These are phyloP conservation scores for Tarsius wallacei DNA, from an alignment of 2,797 vertebrate species.

Conservation along the genomic window DNA sequence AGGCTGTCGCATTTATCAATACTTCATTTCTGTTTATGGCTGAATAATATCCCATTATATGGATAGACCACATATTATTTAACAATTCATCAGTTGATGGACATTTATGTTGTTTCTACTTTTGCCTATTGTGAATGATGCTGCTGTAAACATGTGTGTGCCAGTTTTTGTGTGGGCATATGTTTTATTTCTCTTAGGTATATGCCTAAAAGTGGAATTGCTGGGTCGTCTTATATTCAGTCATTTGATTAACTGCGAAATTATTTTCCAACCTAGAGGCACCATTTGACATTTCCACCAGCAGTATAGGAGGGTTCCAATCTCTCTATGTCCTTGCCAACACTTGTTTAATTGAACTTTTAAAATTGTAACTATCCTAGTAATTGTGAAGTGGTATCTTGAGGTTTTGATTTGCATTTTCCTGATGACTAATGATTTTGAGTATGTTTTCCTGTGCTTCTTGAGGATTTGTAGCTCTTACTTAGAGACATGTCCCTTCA, in stretches of 20 bases:
- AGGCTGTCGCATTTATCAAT: background rate
- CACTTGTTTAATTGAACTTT: background rate
- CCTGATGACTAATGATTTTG: background rate
- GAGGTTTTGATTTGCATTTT: slow-evolving; percentile 6
- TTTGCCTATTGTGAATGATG: background rate
- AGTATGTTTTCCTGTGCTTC: background rate
- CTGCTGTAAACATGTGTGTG: background rate
- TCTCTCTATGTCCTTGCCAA: background rate
- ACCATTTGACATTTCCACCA: background rate
- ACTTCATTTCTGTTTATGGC: background rate
- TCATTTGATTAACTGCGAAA: slow-evolving; percentile 6
- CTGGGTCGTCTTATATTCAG: background rate
- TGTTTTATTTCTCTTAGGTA: background rate
- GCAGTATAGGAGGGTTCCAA: background rate
- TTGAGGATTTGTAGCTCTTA: background rate
- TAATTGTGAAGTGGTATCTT: background rate
- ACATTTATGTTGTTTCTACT: background rate
- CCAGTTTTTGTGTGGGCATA: background rate
- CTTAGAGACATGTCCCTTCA: background rate
- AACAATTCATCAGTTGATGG: background rate
- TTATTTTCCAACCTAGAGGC: background rate
- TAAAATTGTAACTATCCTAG: background rate
- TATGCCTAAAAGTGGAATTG: background rate
- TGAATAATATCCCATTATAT: background rate
- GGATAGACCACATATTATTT: slow-evolving; percentile 1